These are phyloP conservation scores for Anguilla pacifica DNA, from an alignment of 2,797 vertebrate genomes.

Conservation along the genomic window DNA sequence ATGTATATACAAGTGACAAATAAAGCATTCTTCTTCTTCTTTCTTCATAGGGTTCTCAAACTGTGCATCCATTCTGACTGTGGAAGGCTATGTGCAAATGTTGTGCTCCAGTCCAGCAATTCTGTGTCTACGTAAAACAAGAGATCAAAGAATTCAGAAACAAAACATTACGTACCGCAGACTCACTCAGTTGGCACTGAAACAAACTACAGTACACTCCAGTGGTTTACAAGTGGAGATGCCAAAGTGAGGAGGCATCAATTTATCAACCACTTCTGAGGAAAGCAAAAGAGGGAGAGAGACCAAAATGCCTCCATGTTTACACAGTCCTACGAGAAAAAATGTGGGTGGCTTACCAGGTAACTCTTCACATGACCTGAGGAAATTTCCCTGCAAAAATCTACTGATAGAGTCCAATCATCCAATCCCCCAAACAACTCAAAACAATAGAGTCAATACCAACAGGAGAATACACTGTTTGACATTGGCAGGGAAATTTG, in stretches of 20 bases:
- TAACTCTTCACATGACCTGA: background rate
- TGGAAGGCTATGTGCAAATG: background rate
- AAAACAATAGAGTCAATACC: no score
- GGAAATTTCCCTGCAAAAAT: background rate
- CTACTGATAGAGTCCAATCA: no score
- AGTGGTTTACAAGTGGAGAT: slow-evolving; percentile 52
- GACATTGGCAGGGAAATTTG: no score
- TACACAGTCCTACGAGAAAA: slow-evolving; percentile 13
- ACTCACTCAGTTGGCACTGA: slow-evolving; percentile 51
- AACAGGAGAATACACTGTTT: no score
- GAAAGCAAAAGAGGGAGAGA: slow-evolving; percentile 23
- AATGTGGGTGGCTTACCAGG: background rate
- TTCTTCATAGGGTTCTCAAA: background rate
- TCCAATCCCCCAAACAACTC: no score
- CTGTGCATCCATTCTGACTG: background rate
- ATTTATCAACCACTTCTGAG: slow-evolving; percentile 60
- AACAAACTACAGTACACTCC: slow-evolving; percentile 44
- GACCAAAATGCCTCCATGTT: slow-evolving; percentile 23
- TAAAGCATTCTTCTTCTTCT: no score
- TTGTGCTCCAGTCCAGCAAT: background rate
- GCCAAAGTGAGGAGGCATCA: slow-evolving; percentile 43
- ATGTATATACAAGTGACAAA: no score
- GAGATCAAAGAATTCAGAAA: slow-evolving; percentile 16
- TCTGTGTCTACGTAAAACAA: background rate
- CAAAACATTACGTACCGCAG: background rate